These are phyloP conservation scores for Uropsilus gracilis DNA, from an alignment of 2,113 vertebrate genomes.

Conservation along the genomic window DNA sequence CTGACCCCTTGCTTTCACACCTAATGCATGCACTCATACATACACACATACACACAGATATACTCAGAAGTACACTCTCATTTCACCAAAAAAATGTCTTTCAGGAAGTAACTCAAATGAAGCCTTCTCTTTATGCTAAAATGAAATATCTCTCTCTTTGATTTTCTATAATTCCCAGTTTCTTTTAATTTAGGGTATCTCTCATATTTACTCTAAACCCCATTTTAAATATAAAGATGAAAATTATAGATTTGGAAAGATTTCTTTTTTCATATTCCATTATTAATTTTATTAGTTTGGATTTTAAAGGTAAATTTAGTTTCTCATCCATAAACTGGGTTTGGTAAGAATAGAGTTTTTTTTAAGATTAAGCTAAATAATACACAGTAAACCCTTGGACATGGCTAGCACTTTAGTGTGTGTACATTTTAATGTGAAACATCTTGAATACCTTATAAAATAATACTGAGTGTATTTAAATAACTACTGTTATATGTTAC, in stretches of 20 bases:
- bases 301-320: neutral
- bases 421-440: neutral
- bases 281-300: neutral
- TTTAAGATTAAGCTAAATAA: constrained; percentile 17
- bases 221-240: neutral
- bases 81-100: neutral
- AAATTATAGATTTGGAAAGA: neutral
- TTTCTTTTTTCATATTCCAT: neutral
- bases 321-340: neutral
- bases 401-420: neutral
- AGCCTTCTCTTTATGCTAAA: neutral
- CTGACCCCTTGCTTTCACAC: no score
- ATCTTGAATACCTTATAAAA: neutral
- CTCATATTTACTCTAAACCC: neutral
- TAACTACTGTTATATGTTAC: neutral
- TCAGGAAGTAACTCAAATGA: neutral
- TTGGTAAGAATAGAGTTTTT: neutral
- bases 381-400: neutral
- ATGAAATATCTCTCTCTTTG: neutral
- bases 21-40: neutral
- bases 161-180: neutral
- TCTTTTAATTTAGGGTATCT: neutral
- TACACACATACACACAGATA: no score
- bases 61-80: neutral
- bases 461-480: neutral